A percentile compares a stretch with the other conserved stretches of the same genome.
These are phyloP conservation scores for Lathamus discolor DNA, from an alignment of 2,113 vertebrate species.

Conservation along the genomic window DNA sequence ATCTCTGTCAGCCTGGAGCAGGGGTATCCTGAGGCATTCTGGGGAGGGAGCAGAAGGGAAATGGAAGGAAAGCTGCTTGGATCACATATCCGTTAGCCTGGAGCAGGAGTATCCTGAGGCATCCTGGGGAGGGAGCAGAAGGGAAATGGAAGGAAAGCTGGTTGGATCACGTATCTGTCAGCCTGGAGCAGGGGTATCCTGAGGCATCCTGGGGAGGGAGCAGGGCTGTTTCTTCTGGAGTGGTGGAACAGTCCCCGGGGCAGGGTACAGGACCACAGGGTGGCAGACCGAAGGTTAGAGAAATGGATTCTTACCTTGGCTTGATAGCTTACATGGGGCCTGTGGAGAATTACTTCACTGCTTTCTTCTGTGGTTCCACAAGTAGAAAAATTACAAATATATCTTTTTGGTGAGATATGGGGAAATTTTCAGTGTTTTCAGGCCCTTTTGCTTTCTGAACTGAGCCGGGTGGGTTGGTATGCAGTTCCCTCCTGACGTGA, in stretches of 20 bases:
- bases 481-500: not conserved
- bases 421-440: not conserved
- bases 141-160: not conserved
- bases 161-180: not conserved
- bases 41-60: not conserved
- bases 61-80: not conserved
- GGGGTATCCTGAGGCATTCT: fast-evolving
- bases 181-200: not conserved
- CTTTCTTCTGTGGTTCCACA: not conserved
- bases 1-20: not conserved
- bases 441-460: not conserved
- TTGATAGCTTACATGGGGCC: not conserved
- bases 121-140: not conserved
- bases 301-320: not conserved
- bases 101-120: fast-evolving
- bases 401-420: not conserved
- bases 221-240: not conserved
- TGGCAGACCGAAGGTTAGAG: not conserved
- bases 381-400: not conserved
- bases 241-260: not conserved
- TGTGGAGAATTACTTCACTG: too few relatives aligned
- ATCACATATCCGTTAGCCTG: not conserved
- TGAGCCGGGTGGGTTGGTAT: not conserved
- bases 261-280: not conserved
- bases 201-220: not conserved